Conservation (phyloP, 1,140 invertebrate genomes). For the Zaprionus camerounensis region DNA sequence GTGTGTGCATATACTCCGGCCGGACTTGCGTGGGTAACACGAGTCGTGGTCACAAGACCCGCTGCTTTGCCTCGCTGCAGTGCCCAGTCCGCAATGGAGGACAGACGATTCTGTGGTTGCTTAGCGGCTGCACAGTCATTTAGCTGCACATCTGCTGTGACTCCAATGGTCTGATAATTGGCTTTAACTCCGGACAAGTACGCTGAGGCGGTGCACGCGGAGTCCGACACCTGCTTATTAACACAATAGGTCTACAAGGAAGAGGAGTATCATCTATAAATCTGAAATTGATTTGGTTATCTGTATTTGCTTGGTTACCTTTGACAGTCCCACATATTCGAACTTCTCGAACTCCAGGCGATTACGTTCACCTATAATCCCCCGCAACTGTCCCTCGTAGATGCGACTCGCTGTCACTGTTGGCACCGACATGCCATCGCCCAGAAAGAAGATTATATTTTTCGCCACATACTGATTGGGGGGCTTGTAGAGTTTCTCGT, state of each 20-base stretch:
- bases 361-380: constrained; percentile 88
- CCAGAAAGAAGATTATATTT: constrained; percentile 91
- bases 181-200: constrained; percentile 90
- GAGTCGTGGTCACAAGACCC: constrained; percentile 77
- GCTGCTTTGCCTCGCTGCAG: constrained; percentile 88
- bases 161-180: constrained; percentile 88
- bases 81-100: constrained; percentile 93
- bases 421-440: constrained; percentile 91
- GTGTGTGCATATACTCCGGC: constrained; percentile 85
- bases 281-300: not conserved
- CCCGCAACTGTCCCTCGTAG: constrained; percentile 87
- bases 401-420: constrained; percentile 90
- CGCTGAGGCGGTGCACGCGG: constrained; percentile 89
- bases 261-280: not conserved
- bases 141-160: constrained; percentile 86
- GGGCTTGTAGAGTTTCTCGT: constrained; percentile 52
- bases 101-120: constrained; percentile 85
- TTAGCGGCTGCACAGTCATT: constrained; percentile 88
- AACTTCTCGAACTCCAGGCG: constrained; percentile 91
- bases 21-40: constrained; percentile 79
- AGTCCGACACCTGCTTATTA: constrained; percentile 92
- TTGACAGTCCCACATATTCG: constrained; percentile 89
- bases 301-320: constrained; percentile 85
- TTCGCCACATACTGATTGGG: constrained; percentile 86
- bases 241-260: constrained; percentile 86